phyloP scores from a whole-genome alignment of 2,888 invertebrate genomes.

The Sthenelais limicola region DNA sequence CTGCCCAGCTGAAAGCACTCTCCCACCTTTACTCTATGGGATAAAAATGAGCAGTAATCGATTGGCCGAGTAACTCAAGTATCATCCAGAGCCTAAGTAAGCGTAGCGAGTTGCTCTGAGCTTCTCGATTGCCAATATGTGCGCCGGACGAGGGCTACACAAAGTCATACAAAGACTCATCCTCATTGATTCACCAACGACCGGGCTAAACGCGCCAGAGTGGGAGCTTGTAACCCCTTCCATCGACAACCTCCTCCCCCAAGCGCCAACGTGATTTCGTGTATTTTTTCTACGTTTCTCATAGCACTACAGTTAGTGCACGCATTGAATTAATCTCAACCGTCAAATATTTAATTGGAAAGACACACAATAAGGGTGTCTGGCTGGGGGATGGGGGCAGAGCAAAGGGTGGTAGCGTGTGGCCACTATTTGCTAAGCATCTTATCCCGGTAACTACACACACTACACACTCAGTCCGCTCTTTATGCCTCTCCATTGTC shows the following conservation, averaged over 20 bases:
- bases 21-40: no score
- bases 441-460: no score
- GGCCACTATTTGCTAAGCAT: constrained; percentile 27
- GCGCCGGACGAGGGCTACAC: no score
- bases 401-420: not conserved
- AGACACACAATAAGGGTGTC: constrained; percentile 18
- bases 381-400: not conserved
- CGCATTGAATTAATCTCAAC: constrained; percentile 33
- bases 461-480: no score
- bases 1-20: no score
- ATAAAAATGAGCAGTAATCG: constrained; percentile 28
- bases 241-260: no score
- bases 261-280: constrained; percentile 27
- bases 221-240: no score
- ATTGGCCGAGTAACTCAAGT: constrained; percentile 6
- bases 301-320: constrained; percentile 17
- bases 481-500: no score
- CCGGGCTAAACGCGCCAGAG: no score
- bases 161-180: no score
- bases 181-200: no score
- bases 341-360: constrained; percentile 39
- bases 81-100: constrained; percentile 24
- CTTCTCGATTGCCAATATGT: no score
- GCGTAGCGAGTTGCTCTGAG: constrained; percentile 17
- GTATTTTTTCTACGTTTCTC: constrained; percentile 29